Evolutionary conservation across 2,797 vertebrate genomes (phyloP).

Genomic region (Anisognathus igniventris): DNA sequence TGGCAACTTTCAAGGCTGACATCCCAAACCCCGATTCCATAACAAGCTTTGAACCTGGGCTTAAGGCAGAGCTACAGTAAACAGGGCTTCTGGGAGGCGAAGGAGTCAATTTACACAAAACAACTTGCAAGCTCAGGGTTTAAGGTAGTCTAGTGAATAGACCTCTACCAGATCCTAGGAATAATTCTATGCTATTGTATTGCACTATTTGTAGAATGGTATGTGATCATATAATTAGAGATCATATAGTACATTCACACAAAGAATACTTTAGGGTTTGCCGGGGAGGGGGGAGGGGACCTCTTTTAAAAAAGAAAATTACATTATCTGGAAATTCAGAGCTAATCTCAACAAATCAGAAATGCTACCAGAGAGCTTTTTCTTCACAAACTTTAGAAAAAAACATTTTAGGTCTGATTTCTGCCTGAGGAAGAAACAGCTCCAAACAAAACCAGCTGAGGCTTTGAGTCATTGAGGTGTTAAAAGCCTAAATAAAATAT

Average conservation of each 20-base stretch:
- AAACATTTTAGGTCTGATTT: background rate
- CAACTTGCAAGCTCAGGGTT: conserved; percentile 1
- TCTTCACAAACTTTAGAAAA: background rate
- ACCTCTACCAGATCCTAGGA: conserved; percentile 18
- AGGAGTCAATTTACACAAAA: conserved; percentile 32
- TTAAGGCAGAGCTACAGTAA: background rate
- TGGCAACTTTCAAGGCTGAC: conserved; percentile 39
- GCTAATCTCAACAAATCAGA: background rate
- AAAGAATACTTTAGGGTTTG: conserved; percentile 30
- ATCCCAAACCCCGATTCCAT: background rate
- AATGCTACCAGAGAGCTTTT: background rate
- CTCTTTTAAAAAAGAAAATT: background rate
- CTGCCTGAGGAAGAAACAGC: background rate
- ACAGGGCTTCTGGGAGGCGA: background rate
- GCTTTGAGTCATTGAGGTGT: background rate
- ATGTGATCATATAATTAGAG: conserved; percentile 63
- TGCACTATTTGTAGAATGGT: conserved; percentile 42
- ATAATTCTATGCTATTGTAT: conserved; percentile 64
- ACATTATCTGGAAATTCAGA: conserved; percentile 25
- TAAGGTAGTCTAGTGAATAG: conserved; percentile 43
- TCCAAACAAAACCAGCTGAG: background rate
- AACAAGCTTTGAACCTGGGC: background rate
- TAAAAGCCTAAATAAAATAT: background rate
- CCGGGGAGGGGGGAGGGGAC: background rate
- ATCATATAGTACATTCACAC: conserved; percentile 36